A percentile compares a stretch with the other conserved stretches of the same genome.
phyloP scores from a whole-genome alignment of 1,140 invertebrate genomes.

The Penaeus japonicus region DNA sequence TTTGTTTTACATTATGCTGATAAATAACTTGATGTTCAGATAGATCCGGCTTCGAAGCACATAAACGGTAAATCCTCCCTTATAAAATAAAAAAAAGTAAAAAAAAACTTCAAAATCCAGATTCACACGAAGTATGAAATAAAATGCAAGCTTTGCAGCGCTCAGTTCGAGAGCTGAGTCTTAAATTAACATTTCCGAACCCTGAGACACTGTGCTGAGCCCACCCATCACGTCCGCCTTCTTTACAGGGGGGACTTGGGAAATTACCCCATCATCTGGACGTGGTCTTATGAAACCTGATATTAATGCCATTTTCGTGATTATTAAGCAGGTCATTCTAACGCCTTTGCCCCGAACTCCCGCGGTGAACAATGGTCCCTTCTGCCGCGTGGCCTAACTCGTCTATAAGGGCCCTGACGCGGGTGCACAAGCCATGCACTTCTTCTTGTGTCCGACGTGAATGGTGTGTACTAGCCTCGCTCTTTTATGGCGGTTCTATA shows the following conservation, averaged over 20 bases:
- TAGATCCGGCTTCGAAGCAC: too few species aligned
- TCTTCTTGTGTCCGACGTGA: too few species aligned
- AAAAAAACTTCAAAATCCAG: too few species aligned
- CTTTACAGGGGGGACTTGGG: slow-evolving; percentile 28
- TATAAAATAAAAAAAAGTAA: too few species aligned
- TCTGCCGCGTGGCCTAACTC: slow-evolving; percentile 11
- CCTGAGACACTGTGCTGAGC: not conserved
- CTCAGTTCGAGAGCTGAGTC: slow-evolving; percentile 1
- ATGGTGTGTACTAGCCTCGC: too few species aligned
- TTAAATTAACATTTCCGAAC: not conserved
- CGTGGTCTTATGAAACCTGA: slow-evolving; percentile 46
- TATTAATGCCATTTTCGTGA: slow-evolving; percentile 53
- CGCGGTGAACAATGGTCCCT: slow-evolving; percentile 41
- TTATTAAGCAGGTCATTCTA: slow-evolving; percentile 45
- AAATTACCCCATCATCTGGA: slow-evolving; percentile 35
- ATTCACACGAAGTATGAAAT: too few species aligned
- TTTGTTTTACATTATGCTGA: too few species aligned
- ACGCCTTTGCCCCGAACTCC: slow-evolving; percentile 34
- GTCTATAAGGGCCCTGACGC: not conserved
- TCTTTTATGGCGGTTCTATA: not conserved
- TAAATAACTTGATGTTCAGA: too few species aligned
- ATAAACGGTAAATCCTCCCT: too few species aligned
- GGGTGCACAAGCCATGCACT: too few species aligned
- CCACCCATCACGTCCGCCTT: slow-evolving; percentile 33
- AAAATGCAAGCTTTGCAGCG: not conserved